Base-by-base conservation (phyloP, 53 echinoderm and acorn worm genomes). In the Mesocentrotus franciscanus region DNA sequence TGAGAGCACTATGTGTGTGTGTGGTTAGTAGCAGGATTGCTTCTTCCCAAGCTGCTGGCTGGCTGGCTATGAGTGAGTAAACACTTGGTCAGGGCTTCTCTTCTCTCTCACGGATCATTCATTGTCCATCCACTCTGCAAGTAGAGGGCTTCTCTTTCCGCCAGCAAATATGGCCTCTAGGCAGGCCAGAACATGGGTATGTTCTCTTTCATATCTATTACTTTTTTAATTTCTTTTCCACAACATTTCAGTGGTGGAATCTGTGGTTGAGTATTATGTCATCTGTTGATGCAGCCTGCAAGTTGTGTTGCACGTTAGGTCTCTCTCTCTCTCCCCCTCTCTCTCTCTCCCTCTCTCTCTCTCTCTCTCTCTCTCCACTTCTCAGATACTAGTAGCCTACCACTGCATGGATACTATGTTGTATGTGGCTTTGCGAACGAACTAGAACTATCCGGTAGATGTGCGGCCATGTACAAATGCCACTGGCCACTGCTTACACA, bases 1-100 rank as follows among this genome's bases (percentile, higher is more conserved):
- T 94, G 94, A 94, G 93, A 94, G 42, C 34, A 84, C 94, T 94
- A 93, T 94, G 94, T 94, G 94, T 94, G 93, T 94, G 94, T 94
- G 94, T 94, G 94, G 83, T 84, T 81, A 83, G 94, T 94, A 78
- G 58, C 13, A 36, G 61, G 36, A 0, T 36, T 70, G 61, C 6
- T 39, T 81, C 32, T 10, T 57, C 58, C n/a, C 49, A 59, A 17
- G 83, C 83, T 83, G 27, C 71, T 71, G 71, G 71, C 71, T 71
- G 17, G 36, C 81, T 81, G 29, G 29, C 34, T 32, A 78, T 32
- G 61, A 59, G 59, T 90, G 59, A 90, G 90, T 90, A 58, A 90
- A 90, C 58, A 58, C 29, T 85, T 8, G 55, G 85, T 57, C 71
- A 61, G 61, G 62, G 64, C 39, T 68, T 36, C 60, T 42, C 62